These are phyloP conservation scores for Ladona fulva DNA, from an alignment of 1,140 invertebrate genomes.

Conservation along the genomic window DNA sequence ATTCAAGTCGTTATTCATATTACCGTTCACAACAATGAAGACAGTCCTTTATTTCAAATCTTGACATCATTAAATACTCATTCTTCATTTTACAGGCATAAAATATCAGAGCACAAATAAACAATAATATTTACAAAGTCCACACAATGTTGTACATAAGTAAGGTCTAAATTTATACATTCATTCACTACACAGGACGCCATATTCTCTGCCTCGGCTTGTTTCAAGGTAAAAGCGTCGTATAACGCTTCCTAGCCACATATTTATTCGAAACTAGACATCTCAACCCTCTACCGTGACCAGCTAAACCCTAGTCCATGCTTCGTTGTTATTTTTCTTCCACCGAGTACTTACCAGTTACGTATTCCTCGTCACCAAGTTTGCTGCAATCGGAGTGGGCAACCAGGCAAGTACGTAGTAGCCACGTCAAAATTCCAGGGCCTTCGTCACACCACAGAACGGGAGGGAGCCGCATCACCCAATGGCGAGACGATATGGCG, in stretches of 20 bases:
- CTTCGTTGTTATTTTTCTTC: constrained; percentile 59
- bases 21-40: constrained; percentile 5
- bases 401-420: constrained; percentile 84
- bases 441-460: constrained; percentile 74
- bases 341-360: constrained; percentile 79
- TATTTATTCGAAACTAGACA: neutral
- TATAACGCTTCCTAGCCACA: neutral
- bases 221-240: constrained; percentile 8
- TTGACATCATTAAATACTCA: neutral
- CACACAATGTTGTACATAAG: neutral
- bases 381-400: constrained; percentile 86
- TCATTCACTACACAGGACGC: constrained; percentile 38
- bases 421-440: constrained; percentile 86
- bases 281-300: neutral
- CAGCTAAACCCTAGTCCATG: constrained; percentile 37
- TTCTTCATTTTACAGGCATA: neutral
- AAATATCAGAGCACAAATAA: no score
- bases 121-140: neutral
- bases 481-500: neutral
- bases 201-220: constrained; percentile 41
- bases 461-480: constrained; percentile 51
- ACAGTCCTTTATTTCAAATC: neutral
- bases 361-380: constrained; percentile 89
- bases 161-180: constrained; percentile 16
- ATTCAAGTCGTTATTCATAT: neutral